phyloP scores from a whole-genome alignment of 1,140 invertebrate genomes.

The Manduca sexta region DNA sequence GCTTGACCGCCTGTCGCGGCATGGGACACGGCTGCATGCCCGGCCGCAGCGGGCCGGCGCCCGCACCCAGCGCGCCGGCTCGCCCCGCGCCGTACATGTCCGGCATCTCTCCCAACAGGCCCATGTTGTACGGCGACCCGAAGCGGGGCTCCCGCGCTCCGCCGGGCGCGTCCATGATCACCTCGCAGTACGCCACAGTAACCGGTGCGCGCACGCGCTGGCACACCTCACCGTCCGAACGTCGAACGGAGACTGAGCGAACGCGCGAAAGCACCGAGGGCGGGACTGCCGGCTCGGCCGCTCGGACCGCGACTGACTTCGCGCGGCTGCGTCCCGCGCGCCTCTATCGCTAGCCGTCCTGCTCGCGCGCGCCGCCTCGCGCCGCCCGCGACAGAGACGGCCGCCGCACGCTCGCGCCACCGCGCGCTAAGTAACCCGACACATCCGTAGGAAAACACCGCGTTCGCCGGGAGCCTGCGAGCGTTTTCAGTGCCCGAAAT shows the following conservation, averaged over 20 bases:
- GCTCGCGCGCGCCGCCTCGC: slow-evolving; percentile 24
- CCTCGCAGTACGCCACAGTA: slow-evolving; percentile 78
- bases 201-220: slow-evolving; percentile 66
- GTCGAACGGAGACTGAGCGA: slow-evolving; percentile 65
- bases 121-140: slow-evolving; percentile 88
- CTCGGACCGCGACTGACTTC: slow-evolving; percentile 72
- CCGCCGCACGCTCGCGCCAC: slow-evolving; percentile 24
- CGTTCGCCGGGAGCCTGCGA: slow-evolving; percentile 56
- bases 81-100: slow-evolving; percentile 84
- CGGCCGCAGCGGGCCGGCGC: slow-evolving; percentile 71
- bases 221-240: slow-evolving; percentile 66
- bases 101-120: slow-evolving; percentile 82
- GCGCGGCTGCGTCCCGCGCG: slow-evolving; percentile 57
- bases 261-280: slow-evolving; percentile 66
- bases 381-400: slow-evolving; percentile 33
- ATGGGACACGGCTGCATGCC: slow-evolving; percentile 69
- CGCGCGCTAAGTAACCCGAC: slow-evolving; percentile 57
- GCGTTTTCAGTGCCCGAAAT: slow-evolving; percentile 64
- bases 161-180: slow-evolving; percentile 84
- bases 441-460: slow-evolving; percentile 63
- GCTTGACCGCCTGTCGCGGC: slow-evolving; percentile 78
- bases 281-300: slow-evolving; percentile 68
- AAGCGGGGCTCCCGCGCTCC: slow-evolving; percentile 89
- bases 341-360: slow-evolving; percentile 55
- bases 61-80: slow-evolving; percentile 75